Percentiles rank a stretch among this genome's conserved stretches.
Conservation (phyloP, 2,888 invertebrate species). For the Drosophila paranaensis region DNA sequence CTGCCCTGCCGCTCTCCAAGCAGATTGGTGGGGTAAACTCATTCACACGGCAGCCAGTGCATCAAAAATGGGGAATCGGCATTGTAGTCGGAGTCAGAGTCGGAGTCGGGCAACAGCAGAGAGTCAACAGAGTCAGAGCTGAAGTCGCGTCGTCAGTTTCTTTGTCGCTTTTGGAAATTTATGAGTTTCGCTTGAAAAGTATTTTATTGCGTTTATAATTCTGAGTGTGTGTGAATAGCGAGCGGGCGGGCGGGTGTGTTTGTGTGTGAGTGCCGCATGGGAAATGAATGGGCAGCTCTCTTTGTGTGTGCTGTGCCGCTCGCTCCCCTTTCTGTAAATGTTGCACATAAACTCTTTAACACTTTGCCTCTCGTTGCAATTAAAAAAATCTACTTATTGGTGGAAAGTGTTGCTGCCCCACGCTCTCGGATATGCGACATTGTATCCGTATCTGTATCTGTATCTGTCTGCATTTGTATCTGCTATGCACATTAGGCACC, state of each 20-base stretch:
- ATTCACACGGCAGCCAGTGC: constrained; percentile 77
- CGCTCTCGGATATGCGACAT: constrained; percentile 49
- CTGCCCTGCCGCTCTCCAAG: not conserved
- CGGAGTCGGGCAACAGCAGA: constrained; percentile 39
- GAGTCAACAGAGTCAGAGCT: constrained; percentile 33
- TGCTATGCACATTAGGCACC: constrained; percentile 63
- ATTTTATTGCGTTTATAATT: constrained; percentile 83
- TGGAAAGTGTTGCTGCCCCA: constrained; percentile 52
- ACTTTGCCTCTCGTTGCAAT: constrained; percentile 81
- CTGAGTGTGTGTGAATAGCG: constrained; percentile 47
- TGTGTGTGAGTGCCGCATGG: constrained; percentile 61
- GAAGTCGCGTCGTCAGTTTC: constrained; percentile 61
- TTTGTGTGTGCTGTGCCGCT: constrained; percentile 27
- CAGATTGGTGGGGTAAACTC: constrained; percentile 41
- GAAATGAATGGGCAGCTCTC: constrained; percentile 68
- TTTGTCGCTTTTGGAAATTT: constrained; percentile 81
- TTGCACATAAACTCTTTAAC: constrained; percentile 83
- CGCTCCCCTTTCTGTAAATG: constrained; percentile 64
- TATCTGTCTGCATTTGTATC: constrained; percentile 56
- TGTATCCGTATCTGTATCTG: constrained; percentile 55
- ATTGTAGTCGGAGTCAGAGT: constrained; percentile 23
- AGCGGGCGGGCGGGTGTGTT: constrained; percentile 19
- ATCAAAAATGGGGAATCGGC: constrained; percentile 44
- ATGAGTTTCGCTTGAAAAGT: constrained; percentile 83
- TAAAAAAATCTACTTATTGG: constrained; percentile 73